These are phyloP conservation scores for Acanthochromis polyacanthus DNA, from an alignment of 2,113 vertebrate genomes.

Conservation along the genomic window DNA sequence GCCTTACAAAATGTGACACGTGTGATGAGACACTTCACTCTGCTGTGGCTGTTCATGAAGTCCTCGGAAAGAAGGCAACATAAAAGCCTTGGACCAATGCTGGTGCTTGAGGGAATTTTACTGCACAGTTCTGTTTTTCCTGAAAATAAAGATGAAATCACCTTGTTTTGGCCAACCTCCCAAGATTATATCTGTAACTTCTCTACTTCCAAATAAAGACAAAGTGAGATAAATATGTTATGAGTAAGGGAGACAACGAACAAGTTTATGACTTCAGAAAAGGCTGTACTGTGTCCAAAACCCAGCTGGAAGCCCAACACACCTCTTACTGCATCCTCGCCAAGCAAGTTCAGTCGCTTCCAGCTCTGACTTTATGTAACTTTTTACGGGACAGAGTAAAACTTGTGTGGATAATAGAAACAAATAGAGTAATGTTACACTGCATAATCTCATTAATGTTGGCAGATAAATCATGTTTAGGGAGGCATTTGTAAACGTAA, in stretches of 20 bases:
- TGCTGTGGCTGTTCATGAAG: background rate
- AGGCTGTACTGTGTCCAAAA: background rate
- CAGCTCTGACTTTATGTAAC: conserved; percentile 17
- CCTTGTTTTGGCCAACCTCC: background rate
- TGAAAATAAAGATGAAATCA: conserved; percentile 34
- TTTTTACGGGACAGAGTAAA: background rate
- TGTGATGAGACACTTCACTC: background rate
- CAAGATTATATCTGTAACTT: background rate
- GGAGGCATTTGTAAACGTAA: background rate
- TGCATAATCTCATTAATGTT: no score
- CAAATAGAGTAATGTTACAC: background rate
- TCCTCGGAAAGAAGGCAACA: background rate
- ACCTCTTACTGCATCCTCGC: conserved; percentile 7
- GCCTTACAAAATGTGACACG: no score
- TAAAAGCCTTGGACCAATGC: background rate
- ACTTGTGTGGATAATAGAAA: background rate
- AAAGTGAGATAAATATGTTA: conserved; percentile 1
- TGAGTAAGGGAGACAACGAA: background rate
- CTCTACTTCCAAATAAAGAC: conserved; percentile 22
- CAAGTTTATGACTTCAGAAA: conserved; percentile 13
- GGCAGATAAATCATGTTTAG: no score
- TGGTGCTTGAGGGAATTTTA: background rate
- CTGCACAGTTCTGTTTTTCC: background rate
- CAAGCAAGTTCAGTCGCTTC: background rate
- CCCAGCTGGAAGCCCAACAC: conserved; percentile 3